Base-by-base conservation (phyloP, 2,797 vertebrate species). In the Thripadectes ignobilis region DNA sequence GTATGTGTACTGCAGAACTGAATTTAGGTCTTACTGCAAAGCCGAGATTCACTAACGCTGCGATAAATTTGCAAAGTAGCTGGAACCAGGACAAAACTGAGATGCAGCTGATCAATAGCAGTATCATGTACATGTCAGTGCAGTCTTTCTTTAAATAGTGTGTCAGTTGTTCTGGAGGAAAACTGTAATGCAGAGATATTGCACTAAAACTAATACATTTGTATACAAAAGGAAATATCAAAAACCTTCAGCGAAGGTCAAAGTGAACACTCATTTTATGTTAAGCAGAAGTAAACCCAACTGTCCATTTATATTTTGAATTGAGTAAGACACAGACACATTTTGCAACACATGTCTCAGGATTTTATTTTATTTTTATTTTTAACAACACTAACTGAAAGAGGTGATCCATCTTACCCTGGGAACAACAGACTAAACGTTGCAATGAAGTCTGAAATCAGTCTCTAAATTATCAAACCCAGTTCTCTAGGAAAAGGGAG, bases 101-200 rank as follows among this genome's bases (percentile, higher is more conserved):
- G 2, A 6, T 9, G 0, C 14, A 17, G 1, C 19, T 61, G 34
- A 38, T 14, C 18, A 77, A 11, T 4, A 45, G 9, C 3, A 54
- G 3, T 21, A 6, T 46, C 3, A 0, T 66, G 19, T 14, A 51
- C 1, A 5, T 30, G 5, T 62, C 19, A 79, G 22, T 3, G 5
- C 3, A 52, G 9, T n/a, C 14, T 51, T 68, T 57, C 30, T 76
- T 77, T 39, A 46, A 66, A 55, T 41, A 20, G 9, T 59, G 5
- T 34, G 10, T 77, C 34, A 63, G 10, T 7, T 77, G 2, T 34
- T 84, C 23, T 72, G 49, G 66, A 72, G 3, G 2, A 17, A 77
- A 77, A 52, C 3, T 52, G 6, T 7, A 78, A 34, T 30, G 7
- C 17, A 16, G 14, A 27, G 6, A 24, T 55, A 51, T 3, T 63